phyloP scores from a whole-genome alignment of 2,888 invertebrate species.

The Alitta virens region DNA sequence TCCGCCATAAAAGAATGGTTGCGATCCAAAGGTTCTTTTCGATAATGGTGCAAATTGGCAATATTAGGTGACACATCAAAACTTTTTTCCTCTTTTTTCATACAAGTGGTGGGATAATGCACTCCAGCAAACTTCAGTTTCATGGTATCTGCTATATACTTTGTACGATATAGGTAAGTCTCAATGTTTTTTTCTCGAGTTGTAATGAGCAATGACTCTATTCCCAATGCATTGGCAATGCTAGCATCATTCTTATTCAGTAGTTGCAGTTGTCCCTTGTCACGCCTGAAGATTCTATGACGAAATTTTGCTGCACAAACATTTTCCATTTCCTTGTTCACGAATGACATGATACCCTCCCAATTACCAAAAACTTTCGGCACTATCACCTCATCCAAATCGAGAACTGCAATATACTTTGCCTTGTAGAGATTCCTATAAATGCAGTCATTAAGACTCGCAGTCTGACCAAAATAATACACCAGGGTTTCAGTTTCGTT shows the following conservation, averaged over 20 bases:
- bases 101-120: too few relatives aligned
- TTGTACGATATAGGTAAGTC: conserved; percentile 69
- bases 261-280: too few relatives aligned
- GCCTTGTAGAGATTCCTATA: conserved; percentile 30
- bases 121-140: conserved; percentile 79
- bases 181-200: conserved; percentile 77
- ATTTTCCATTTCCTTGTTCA: too few relatives aligned
- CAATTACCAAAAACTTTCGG: conserved; percentile 11
- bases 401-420: conserved; percentile 25
- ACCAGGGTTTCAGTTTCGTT: conserved; percentile 17
- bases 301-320: conserved; percentile 85
- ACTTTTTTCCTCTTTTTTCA: too few relatives aligned
- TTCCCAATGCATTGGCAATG: background rate
- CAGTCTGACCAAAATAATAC: conserved; percentile 32
- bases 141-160: conserved; percentile 82
- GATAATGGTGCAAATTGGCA: too few relatives aligned
- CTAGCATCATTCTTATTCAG: too few relatives aligned
- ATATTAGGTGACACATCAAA: too few relatives aligned
- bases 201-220: conserved; percentile 62
- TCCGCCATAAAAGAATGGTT: too few relatives aligned
- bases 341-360: too few relatives aligned
- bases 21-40: too few relatives aligned
- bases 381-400: conserved; percentile 30
- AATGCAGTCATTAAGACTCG: conserved; percentile 30
- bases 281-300: conserved; percentile 80